Evolutionary conservation across 2,888 invertebrate species (phyloP).

Genomic region (Acholoe squamosa): DNA sequence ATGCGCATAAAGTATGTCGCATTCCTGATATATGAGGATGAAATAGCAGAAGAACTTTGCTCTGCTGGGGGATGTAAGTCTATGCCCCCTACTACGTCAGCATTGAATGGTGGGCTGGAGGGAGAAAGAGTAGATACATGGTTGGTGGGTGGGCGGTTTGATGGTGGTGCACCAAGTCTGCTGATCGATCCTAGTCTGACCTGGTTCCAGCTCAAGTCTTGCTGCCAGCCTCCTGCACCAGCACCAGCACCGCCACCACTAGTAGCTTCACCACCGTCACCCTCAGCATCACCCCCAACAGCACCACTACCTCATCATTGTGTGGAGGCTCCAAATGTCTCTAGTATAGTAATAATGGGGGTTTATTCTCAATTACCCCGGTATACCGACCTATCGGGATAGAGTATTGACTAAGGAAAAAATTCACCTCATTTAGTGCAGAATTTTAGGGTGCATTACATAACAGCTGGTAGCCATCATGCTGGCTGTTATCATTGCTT

Average conservation of each 20-base stretch:
- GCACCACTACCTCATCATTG: not conserved
- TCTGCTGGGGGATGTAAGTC: not conserved
- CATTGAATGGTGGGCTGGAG: not conserved
- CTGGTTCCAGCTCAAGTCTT: slow-evolving; percentile 18
- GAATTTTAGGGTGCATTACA: too few species aligned
- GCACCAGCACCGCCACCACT: not conserved
- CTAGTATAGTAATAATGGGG: too few species aligned
- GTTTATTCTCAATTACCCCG: too few species aligned
- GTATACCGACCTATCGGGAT: too few species aligned
- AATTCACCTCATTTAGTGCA: too few species aligned
- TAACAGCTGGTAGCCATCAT: too few species aligned
- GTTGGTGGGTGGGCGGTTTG: not conserved
- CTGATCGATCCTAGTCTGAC: slow-evolving; percentile 33
- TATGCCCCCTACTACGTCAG: not conserved
- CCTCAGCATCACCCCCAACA: not conserved
- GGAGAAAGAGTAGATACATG: not conserved
- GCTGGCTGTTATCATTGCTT: too few species aligned
- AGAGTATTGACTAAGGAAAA: too few species aligned
- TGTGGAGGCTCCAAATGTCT: not conserved
- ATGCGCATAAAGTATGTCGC: too few species aligned
- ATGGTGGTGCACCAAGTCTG: not conserved
- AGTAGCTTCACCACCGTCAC: not conserved
- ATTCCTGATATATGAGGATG: too few species aligned
- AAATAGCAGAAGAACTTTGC: not conserved
- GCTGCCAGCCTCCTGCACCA: slow-evolving; percentile 6